Base-by-base conservation (phyloP, 2,888 invertebrate genomes). In the Keiferia lycopersicella region DNA sequence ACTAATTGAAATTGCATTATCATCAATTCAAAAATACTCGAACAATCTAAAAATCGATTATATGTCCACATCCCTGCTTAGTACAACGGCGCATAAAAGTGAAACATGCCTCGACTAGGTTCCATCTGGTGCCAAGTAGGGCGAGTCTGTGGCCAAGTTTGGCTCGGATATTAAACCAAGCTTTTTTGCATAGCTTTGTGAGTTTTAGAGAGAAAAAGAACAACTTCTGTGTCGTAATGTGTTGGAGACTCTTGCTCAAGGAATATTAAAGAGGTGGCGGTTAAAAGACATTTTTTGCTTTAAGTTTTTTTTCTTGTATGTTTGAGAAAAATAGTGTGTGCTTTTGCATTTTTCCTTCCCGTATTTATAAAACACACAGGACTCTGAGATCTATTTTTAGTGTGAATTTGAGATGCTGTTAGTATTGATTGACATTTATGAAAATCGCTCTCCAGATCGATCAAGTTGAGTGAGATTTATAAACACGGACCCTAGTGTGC, bases 101-200 rank as follows among this genome's bases (percentile, higher is more conserved):
- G 73, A 71, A 70, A 73, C 72, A 70, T 65, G 56, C 56, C 34
- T n/a, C 14, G 30, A n/a, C n/a, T 22, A 30, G 14, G 70, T 68
- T 59, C 58, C 65, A 58, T 57, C 65, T 62, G 16, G 34, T 75
- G 77, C 77, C 77, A 77, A 77, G 69, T 77, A 67, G 77, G 70
- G 53, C 77, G 67, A 66, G 64, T 39, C 56, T 51, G 50, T 16
- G 72, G 82, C 82, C 82, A 81, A 82, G 73, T 80, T 76, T 75
- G 69, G 72, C 67, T 74, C 74, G 79, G 81, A 80, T 78, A 80
- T 80, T 74, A 75, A 71, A 67, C 70, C 45, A 56, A 65, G 65
- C 66, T 70, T 73, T 73, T 73, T 66, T 65, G 68, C 60, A 48
- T 64, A 62, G 66, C 65, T 62, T 18, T 22, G 26, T 53, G 53